phyloP scores from a whole-genome alignment of 1,140 invertebrate species.

The Drosophila seguyi region DNA sequence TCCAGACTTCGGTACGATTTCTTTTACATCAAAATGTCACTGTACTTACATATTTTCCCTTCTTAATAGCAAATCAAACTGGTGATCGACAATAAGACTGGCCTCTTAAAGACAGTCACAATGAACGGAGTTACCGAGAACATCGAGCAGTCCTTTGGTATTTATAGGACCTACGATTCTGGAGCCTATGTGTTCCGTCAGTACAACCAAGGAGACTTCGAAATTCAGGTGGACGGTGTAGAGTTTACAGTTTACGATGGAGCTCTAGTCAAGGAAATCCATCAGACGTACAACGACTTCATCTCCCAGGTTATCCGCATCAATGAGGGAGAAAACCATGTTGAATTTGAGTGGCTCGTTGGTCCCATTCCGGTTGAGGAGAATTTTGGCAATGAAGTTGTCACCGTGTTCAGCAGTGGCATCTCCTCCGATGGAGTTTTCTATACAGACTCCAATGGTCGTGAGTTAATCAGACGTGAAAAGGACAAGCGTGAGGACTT shows the following conservation, averaged over 20 bases:
- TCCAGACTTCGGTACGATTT: slow-evolving; percentile 60
- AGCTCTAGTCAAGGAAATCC: slow-evolving; percentile 92
- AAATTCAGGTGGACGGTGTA: slow-evolving; percentile 85
- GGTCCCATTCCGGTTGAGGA: slow-evolving; percentile 96
- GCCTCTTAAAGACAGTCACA: slow-evolving; percentile 87
- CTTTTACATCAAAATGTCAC: no score
- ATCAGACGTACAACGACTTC: slow-evolving; percentile 91
- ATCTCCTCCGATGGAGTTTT: slow-evolving; percentile 90
- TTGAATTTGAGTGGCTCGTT: slow-evolving; percentile 97
- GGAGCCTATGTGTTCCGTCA: slow-evolving; percentile 96
- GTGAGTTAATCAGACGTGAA: slow-evolving; percentile 92
- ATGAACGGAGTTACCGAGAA: slow-evolving; percentile 80
- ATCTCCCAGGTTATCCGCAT: slow-evolving; percentile 92
- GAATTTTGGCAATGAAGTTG: slow-evolving; percentile 92
- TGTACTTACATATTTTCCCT: no score
- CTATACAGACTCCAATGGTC: slow-evolving; percentile 97
- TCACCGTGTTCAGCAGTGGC: slow-evolving; percentile 90
- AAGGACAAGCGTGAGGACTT: slow-evolving; percentile 91
- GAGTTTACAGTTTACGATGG: slow-evolving; percentile 87
- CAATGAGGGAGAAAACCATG: slow-evolving; percentile 88
- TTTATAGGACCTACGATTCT: slow-evolving; percentile 91
- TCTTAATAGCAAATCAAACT: slow-evolving; percentile 45
- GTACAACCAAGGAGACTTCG: slow-evolving; percentile 68
- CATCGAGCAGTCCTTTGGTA: slow-evolving; percentile 89
- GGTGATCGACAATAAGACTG: slow-evolving; percentile 70